Conservation (phyloP, 2,113 vertebrate genomes). For the Chionomys nivalis region DNA sequence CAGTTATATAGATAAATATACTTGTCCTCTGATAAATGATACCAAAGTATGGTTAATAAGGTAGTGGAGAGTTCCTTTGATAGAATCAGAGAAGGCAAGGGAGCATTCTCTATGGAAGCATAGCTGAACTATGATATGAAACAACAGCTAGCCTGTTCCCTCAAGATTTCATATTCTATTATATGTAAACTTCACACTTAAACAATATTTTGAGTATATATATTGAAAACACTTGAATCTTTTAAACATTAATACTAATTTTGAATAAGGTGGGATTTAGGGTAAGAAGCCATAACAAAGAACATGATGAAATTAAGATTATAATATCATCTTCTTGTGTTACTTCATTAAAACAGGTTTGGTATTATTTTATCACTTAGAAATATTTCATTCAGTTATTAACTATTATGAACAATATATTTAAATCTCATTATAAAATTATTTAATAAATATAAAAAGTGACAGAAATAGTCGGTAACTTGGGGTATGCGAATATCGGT, state of each 20-base stretch:
- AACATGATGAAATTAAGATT: neutral
- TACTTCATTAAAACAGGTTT: neutral
- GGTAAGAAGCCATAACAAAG: neutral
- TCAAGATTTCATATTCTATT: neutral
- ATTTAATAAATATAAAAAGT: neutral
- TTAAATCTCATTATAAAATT: neutral
- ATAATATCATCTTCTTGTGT: neutral
- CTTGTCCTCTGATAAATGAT: neutral
- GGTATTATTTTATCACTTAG: neutral
- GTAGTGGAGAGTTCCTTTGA: neutral
- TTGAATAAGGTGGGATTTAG: neutral
- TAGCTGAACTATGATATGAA: neutral
- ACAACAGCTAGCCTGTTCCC: neutral
- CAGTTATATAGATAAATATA: neutral
- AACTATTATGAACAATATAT: neutral
- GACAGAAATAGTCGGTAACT: neutral
- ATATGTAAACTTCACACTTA: neutral
- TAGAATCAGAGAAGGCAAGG: neutral
- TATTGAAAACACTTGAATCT: neutral
- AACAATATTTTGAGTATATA: neutral
- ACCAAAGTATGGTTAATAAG: neutral
- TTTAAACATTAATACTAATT: neutral
- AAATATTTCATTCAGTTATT: neutral
- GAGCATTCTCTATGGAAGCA: neutral
- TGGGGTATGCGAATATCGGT: neutral